Evolutionary conservation across 1,140 invertebrate species (phyloP), one percentile per base, ranked within the genome.

Genomic region (Pseudomyrmex sp.): DNA sequence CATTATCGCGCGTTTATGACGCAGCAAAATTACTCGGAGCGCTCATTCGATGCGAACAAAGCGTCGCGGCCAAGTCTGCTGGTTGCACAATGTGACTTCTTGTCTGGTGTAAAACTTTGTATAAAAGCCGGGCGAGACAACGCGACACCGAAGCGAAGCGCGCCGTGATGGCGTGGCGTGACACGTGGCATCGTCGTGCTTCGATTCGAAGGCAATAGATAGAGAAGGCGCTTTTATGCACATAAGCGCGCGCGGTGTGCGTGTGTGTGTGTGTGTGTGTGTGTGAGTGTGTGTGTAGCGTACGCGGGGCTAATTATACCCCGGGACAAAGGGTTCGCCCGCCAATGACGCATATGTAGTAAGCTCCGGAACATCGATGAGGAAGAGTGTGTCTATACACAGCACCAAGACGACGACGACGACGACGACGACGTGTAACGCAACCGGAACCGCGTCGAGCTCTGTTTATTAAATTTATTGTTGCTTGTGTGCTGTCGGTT

Each of bases 241-340:
- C 72, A 74, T 44, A 74, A 61, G 74, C 62, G 26, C 75, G 44
- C 56, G 50, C 20, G 20, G 3, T 26, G 26, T 26, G 26, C 54
- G 3, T 26, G 26, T 26, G 26, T 26, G 26, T 26, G 26, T 59
- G 3, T 26, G 26, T 26, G 26, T 26, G 26, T 26, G 26, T 3
- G 26, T 26, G 26, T 26, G 26, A 0, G 26, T 26, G 10, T 46
- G 44, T 59, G 10, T 46, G 44, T 59, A 66, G 82, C 69, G 74
- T 85, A 88, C 79, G 73, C 65, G 58, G 84, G 80, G 86, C 79
- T 89, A 89, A 88, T 89, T 89, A 89, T 89, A 89, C 79, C 73
- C 26, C 26, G 58, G 83, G 72, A 88, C 83, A 88, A 88, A 88
- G 87, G 86, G 87, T 85, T 83, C 66, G 23, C 44, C 46, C 76